Evolutionary conservation across 2,113 vertebrate species (phyloP).

Genomic region (Chionomys nivalis): DNA sequence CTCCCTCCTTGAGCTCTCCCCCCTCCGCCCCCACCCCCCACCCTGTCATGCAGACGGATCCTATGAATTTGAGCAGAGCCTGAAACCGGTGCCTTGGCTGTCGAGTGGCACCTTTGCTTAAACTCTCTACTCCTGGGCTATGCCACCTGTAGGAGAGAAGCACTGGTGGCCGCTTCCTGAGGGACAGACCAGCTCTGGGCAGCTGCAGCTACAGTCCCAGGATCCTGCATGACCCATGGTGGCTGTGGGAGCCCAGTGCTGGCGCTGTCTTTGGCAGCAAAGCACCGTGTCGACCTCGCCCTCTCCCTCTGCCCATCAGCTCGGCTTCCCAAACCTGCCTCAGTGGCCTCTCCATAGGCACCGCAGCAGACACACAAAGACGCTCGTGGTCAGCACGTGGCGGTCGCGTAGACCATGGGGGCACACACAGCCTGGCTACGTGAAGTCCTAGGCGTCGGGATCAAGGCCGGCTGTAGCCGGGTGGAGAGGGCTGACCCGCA

Average conservation of each 20-base stretch:
- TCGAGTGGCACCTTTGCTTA: background rate
- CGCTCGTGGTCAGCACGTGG: background rate
- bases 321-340: slow-evolving; percentile 83
- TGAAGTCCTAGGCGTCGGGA: background rate
- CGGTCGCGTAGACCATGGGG: background rate
- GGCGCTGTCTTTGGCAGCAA: slow-evolving; percentile 81
- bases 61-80: accelerated
- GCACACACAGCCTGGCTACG: background rate
- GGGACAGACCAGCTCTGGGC: background rate
- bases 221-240: background rate
- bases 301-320: slow-evolving; percentile 56
- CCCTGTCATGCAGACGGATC: too few relatives aligned
- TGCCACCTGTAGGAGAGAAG: background rate
- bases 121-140: background rate
- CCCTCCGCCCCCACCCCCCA: accelerated
- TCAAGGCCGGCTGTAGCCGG: background rate
- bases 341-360: background rate
- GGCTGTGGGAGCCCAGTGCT: background rate
- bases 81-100: accelerated
- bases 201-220: background rate
- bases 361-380: background rate
- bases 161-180: background rate
- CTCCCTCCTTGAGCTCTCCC: accelerated
- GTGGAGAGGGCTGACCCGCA: background rate
- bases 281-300: slow-evolving; percentile 83